Conservation (phyloP, 2,888 invertebrate species). For the Carcina quercana region DNA sequence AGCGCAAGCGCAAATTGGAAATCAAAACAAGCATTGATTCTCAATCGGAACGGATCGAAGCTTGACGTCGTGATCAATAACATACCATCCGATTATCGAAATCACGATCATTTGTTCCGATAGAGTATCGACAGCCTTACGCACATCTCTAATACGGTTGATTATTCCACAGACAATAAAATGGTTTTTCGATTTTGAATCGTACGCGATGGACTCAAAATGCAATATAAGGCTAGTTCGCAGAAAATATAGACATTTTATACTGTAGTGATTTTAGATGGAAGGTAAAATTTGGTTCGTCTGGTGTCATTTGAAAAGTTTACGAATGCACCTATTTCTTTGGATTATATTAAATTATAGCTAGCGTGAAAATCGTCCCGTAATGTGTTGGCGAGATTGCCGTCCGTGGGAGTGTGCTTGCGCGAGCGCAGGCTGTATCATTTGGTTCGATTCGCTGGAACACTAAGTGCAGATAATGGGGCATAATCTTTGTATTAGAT, state of each 20-base stretch:
- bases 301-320: conserved; percentile 25
- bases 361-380: conserved; percentile 70
- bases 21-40: conserved; percentile 70
- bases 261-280: conserved; percentile 15
- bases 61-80: conserved; percentile 68
- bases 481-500: conserved; percentile 65
- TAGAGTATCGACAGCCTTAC: conserved; percentile 19
- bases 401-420: conserved; percentile 61
- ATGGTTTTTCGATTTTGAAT: conserved; percentile 31
- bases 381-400: conserved; percentile 68
- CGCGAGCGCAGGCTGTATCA: conserved; percentile 50
- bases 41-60: conserved; percentile 69
- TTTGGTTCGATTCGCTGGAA: conserved; percentile 50
- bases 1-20: conserved; percentile 71
- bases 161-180: conserved; percentile 14
- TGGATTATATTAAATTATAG: conserved; percentile 74
- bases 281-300: conserved; percentile 28
- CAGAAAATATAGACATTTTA: conserved; percentile 15
- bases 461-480: conserved; percentile 60
- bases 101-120: conserved; percentile 58
- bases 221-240: conserved; percentile 13
- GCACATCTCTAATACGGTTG: conserved; percentile 21
- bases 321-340: conserved; percentile 66
- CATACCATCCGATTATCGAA: conserved; percentile 65
- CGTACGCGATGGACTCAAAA: conserved; percentile 27